Conservation (phyloP, 2,113 vertebrate species). For the Hydropotes inermis region DNA sequence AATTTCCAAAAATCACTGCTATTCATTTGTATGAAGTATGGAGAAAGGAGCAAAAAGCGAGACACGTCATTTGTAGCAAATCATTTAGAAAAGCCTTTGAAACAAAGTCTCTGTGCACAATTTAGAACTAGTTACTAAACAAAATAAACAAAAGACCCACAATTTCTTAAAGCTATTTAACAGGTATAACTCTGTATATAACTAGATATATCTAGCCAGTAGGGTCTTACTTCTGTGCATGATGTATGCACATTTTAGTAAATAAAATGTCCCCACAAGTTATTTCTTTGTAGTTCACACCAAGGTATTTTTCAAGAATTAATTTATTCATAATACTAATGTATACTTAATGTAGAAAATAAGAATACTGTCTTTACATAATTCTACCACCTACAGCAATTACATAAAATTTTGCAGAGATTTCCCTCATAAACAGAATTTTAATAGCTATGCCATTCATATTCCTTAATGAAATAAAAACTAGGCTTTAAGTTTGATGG, state of each 20-base stretch:
- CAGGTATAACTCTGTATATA: not conserved
- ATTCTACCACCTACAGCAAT: not conserved
- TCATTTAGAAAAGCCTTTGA: not conserved
- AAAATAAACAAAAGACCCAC: not conserved
- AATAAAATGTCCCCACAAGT: not conserved
- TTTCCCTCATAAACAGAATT: not conserved
- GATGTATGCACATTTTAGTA: not conserved
- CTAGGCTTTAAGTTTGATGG: not conserved
- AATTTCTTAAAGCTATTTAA: not conserved
- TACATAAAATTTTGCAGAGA: not conserved
- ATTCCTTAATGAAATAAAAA: conserved; percentile 21
- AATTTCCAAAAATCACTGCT: conserved; percentile 4
- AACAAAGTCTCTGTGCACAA: not conserved
- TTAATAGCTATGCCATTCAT: not conserved
- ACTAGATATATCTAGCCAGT: not conserved
- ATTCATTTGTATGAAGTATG: not conserved
- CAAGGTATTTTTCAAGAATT: conserved; percentile 5
- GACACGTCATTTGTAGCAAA: not conserved
- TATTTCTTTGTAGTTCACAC: not conserved
- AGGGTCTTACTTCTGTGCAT: not conserved
- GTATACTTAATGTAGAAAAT: not conserved
- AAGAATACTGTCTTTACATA: not conserved
- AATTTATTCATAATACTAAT: not conserved
- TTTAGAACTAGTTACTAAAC: not conserved
- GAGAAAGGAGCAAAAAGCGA: not conserved